Conservation (phyloP, 2,888 invertebrate species). For the Heliconius sara region DNA sequence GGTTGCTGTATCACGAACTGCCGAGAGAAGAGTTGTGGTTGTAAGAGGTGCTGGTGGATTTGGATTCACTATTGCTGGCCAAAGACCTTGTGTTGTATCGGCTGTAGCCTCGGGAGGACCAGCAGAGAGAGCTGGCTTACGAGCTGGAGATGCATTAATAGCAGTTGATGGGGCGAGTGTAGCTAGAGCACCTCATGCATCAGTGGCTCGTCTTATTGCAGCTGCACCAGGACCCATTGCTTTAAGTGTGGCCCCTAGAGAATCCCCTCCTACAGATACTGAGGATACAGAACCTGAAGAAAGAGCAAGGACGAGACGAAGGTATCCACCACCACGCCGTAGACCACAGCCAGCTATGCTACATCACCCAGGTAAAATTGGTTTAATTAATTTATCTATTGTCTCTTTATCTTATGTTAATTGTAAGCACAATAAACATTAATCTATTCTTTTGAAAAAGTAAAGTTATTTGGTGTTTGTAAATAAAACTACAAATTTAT, state of each 20-base stretch:
- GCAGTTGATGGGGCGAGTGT: slow-evolving; percentile 96
- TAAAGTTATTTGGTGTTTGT: neutral
- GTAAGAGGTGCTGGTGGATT: slow-evolving; percentile 94
- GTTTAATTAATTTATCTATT: neutral
- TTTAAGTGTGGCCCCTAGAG: slow-evolving; percentile 90
- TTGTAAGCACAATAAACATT: neutral
- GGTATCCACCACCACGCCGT: slow-evolving; percentile 75
- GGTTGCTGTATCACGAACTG: slow-evolving; percentile 72
- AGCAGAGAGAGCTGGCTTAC: slow-evolving; percentile 94
- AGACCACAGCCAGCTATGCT: slow-evolving; percentile 67
- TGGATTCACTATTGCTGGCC: slow-evolving; percentile 99
- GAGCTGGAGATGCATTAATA: slow-evolving; percentile 96
- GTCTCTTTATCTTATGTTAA: neutral
- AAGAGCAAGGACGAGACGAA: slow-evolving; percentile 68
- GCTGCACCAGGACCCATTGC: slow-evolving; percentile 92
- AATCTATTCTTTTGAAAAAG: neutral
- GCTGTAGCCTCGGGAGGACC: slow-evolving; percentile 94
- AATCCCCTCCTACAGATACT: slow-evolving; percentile 75
- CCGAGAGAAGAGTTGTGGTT: slow-evolving; percentile 93
- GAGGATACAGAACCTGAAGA: slow-evolving; percentile 80
- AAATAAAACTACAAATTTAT: neutral
- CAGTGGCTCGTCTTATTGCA: slow-evolving; percentile 95
- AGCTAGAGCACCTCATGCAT: slow-evolving; percentile 95
- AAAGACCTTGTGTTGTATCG: slow-evolving; percentile 97
- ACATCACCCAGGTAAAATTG: slow-evolving; percentile 68